Percentiles rank a stretch among this genome's conserved stretches.
These are phyloP conservation scores for Biston betularia DNA, from an alignment of 2,888 invertebrate genomes.

Conservation along the genomic window DNA sequence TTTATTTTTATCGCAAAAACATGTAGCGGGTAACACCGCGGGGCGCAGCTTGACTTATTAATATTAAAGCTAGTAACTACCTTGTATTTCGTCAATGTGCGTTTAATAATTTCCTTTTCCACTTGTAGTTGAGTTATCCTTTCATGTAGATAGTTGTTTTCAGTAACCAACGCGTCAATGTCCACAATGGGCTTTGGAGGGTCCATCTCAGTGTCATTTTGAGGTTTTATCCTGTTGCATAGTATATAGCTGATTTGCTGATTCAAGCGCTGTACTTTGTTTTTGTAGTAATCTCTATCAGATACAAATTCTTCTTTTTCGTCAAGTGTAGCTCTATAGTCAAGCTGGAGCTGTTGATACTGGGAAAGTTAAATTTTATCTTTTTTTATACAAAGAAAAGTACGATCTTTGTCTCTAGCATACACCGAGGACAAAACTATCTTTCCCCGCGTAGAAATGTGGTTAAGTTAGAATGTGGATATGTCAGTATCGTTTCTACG, in stretches of 20 bases:
- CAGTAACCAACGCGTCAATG: constrained; percentile 92
- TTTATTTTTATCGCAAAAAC: too few species aligned
- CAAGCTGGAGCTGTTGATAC: constrained; percentile 91
- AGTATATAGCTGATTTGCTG: constrained; percentile 90
- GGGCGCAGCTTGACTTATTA: too few species aligned
- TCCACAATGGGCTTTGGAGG: constrained; percentile 87
- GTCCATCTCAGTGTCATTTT: constrained; percentile 59
- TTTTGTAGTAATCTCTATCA: constrained; percentile 93
- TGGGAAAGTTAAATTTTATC: constrained; percentile 57
- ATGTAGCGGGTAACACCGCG: too few species aligned
- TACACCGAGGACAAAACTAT: too few species aligned
- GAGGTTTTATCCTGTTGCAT: constrained; percentile 77
- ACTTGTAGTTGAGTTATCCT: constrained; percentile 91
- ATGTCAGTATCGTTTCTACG: too few species aligned
- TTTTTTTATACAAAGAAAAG: too few species aligned
- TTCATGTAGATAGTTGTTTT: constrained; percentile 94
- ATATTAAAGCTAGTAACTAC: constrained; percentile 61
- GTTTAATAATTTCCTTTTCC: constrained; percentile 91
- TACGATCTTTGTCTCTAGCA: too few species aligned
- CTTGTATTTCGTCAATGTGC: constrained; percentile 91
- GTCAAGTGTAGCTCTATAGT: constrained; percentile 92
- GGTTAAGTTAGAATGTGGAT: too few species aligned
- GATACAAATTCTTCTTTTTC: constrained; percentile 94
- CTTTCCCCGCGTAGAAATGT: too few species aligned
- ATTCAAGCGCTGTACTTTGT: constrained; percentile 93